These are phyloP conservation scores for Caenorhabditis tropicalis DNA, from an alignment of 1,140 invertebrate genomes.

Conservation along the genomic window DNA sequence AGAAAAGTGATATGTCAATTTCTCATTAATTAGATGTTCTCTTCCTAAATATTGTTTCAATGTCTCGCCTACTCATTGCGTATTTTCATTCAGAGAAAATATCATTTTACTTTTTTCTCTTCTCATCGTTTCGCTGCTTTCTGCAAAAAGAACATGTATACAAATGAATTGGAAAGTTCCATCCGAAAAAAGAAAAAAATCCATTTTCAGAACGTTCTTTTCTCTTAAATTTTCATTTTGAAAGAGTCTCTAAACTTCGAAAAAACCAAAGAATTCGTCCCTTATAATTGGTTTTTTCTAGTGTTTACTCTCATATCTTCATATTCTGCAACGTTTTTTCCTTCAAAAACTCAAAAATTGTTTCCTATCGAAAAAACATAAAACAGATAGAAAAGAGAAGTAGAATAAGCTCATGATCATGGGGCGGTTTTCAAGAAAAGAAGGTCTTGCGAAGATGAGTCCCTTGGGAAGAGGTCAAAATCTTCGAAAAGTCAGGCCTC, in stretches of 20 bases:
- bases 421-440: slow-evolving; percentile 33
- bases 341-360: background rate
- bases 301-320: slow-evolving; percentile 8
- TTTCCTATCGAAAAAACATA: background rate
- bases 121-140: background rate
- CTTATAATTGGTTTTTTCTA: slow-evolving; percentile 1
- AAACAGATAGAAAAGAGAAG: background rate
- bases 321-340: background rate
- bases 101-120: background rate
- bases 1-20: no score
- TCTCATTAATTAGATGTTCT: no score
- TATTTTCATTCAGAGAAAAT: background rate
- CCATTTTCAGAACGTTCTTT: background rate
- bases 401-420: slow-evolving; percentile 33
- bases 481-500: background rate
- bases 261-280: background rate
- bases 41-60: background rate
- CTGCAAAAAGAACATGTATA: background rate
- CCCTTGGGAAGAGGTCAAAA: slow-evolving; percentile 27
- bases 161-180: no score
- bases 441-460: slow-evolving; percentile 27
- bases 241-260: background rate
- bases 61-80: background rate
- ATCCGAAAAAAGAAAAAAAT: background rate
- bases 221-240: background rate